Evolutionary conservation across 2,113 vertebrate species (phyloP).

Genomic region (Cyanoramphus novaezelandiae): DNA sequence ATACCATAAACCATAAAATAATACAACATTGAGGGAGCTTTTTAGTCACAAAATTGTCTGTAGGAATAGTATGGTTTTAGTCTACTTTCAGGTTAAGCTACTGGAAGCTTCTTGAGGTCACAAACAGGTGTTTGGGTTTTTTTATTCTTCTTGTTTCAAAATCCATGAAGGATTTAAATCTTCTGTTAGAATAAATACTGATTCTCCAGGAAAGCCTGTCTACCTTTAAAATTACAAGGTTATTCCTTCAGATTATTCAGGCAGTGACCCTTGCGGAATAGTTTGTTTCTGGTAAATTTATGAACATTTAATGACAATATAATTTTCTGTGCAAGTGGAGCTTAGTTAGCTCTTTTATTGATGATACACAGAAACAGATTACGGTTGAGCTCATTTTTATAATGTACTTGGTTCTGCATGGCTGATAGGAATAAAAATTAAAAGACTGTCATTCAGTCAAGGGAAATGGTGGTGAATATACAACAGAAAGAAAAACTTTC

Average conservation of each 20-base stretch:
- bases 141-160: not conserved
- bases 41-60: not conserved
- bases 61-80: not conserved
- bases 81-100: not conserved
- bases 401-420: slow-evolving; percentile 1
- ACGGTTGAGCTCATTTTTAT: not conserved
- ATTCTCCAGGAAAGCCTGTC: not conserved
- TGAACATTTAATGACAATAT: not conserved
- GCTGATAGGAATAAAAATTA: slow-evolving; percentile 11
- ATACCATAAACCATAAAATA: not conserved
- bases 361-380: not conserved
- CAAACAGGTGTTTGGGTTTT: not conserved
- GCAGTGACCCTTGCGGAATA: not conserved
- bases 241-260: not conserved
- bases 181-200: not conserved
- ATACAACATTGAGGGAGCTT: not conserved
- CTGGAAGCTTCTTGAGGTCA: not conserved
- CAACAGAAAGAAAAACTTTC: not conserved
- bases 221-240: not conserved
- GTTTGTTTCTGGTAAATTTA: not conserved
- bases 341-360: not conserved
- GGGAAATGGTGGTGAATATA: not conserved
- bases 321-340: not conserved
- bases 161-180: not conserved
- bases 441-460: not conserved